Base-by-base conservation (phyloP, 2,113 vertebrate genomes). In the Gallinago media region DNA sequence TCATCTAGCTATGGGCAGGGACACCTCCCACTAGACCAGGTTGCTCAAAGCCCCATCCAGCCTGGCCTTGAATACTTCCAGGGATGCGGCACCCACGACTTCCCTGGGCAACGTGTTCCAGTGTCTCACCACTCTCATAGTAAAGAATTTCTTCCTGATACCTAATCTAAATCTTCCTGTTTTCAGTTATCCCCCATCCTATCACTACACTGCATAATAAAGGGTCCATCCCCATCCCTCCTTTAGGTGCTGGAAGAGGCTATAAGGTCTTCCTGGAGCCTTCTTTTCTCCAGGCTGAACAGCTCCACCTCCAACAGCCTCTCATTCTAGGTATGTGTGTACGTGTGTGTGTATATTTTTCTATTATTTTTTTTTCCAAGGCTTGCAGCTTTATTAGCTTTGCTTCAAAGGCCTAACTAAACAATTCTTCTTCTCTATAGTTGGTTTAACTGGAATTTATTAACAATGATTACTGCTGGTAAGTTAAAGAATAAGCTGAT, bases 401-500 rank as follows among this genome's bases (percentile, higher is more conserved):
- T 93, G n/a, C 12, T 75, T 84, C 8, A 13, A 92, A 90, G 71
- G 3, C 20, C 29, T 54, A 73, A 56, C 12, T 42, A 82, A 87
- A 55, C 32, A 50, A 50, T 47, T 80, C 6, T 29, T 63, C 46
- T 36, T 89, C 88, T 83, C 80, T 56, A 8, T 58, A 1, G 1
- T n/a, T 76, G 27, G 26, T 67, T 95, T 94, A 81, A 82, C 19
- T 72, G 58, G 62, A 84, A 56, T 89, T 79, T 78, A 65, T 78
- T 82, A 52, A 38, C 23, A 82, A 14, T 34, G 59, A 12, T 65
- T 88, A 47, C 55, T 79, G 42, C 65, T 75, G 63, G 36, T 68
- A 94, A 88, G 87, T 87, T 93, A 93, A 92, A 70, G 54, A 76
- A 85, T 55, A 75, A 82, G 66, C 49, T 82, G 58, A 76, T 78